Evolutionary conservation across 2,888 invertebrate species (phyloP).

Genomic region (Vesta saturnalis): DNA sequence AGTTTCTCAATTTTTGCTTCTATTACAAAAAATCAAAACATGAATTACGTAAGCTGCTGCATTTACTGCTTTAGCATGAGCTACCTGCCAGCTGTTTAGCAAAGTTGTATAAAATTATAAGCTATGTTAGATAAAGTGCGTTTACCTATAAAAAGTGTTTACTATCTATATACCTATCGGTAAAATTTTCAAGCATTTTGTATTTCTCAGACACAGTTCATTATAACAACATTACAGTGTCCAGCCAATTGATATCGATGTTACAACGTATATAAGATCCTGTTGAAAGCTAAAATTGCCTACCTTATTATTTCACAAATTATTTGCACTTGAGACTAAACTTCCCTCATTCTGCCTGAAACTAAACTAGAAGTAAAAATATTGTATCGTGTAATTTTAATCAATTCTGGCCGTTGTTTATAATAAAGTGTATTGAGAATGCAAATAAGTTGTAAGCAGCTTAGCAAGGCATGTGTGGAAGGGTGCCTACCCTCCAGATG

Average conservation of each 20-base stretch:
- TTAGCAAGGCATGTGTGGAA: slow-evolving; percentile 44
- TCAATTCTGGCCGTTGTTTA: not conserved
- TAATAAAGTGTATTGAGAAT: slow-evolving; percentile 30
- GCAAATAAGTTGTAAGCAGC: slow-evolving; percentile 28
- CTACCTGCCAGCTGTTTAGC: slow-evolving; percentile 24
- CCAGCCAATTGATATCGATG: not conserved
- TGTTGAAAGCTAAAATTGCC: not conserved
- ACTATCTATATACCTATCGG: not conserved
- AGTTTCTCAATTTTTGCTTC: not conserved
- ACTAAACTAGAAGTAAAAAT: not conserved
- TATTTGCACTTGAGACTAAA: too few relatives aligned
- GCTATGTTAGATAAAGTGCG: slow-evolving; percentile 28
- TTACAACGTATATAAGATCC: not conserved
- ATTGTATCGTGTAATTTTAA: too few relatives aligned
- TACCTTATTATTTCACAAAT: not conserved
- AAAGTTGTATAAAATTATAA: slow-evolving; percentile 21
- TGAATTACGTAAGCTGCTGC: slow-evolving; percentile 25
- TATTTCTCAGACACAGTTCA: slow-evolving; percentile 22
- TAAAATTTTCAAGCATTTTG: slow-evolving; percentile 18
- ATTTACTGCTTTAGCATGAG: slow-evolving; percentile 18
- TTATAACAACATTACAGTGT: not conserved
- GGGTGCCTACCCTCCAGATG: slow-evolving; percentile 82
- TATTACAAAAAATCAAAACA: not conserved
- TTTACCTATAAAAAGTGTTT: slow-evolving; percentile 18
- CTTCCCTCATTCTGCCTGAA: too few relatives aligned